Conservation (phyloP, 2,797 vertebrate genomes). For the Todus mexicanus region DNA sequence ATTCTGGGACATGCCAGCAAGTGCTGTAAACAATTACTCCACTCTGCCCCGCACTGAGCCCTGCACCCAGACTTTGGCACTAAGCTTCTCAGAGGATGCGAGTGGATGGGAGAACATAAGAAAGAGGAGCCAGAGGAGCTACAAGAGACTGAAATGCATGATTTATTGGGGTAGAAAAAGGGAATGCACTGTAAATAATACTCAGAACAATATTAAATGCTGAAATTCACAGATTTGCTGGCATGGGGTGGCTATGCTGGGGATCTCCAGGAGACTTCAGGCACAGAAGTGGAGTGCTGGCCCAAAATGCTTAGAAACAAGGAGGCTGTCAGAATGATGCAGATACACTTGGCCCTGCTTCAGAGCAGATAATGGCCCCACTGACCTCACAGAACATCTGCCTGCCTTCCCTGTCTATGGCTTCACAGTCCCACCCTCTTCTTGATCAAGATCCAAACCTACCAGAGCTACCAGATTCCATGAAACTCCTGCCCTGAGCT, state of each 20-base stretch:
- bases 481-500: not conserved
- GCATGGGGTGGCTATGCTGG: not conserved
- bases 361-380: not conserved
- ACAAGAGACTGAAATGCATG: not conserved
- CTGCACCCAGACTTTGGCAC: not conserved
- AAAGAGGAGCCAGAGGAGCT: not conserved
- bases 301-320: not conserved
- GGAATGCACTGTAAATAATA: not conserved
- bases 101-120: not conserved
- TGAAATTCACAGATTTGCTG: not conserved
- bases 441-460: not conserved
- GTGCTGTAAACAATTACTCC: not conserved
- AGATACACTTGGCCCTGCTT: not conserved
- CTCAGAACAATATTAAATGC: not conserved
- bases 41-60: not conserved
- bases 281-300: not conserved
- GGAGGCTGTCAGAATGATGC: not conserved
- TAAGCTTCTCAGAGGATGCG: not conserved
- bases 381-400: not conserved
- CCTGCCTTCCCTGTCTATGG: fast-evolving
- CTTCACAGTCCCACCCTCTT: not conserved
- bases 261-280: not conserved
- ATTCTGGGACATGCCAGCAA: conserved; percentile 20
- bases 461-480: not conserved
- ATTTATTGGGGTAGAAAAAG: not conserved